These are phyloP conservation scores for Ochlodes sylvanus DNA, from an alignment of 2,888 invertebrate genomes.

Conservation along the genomic window DNA sequence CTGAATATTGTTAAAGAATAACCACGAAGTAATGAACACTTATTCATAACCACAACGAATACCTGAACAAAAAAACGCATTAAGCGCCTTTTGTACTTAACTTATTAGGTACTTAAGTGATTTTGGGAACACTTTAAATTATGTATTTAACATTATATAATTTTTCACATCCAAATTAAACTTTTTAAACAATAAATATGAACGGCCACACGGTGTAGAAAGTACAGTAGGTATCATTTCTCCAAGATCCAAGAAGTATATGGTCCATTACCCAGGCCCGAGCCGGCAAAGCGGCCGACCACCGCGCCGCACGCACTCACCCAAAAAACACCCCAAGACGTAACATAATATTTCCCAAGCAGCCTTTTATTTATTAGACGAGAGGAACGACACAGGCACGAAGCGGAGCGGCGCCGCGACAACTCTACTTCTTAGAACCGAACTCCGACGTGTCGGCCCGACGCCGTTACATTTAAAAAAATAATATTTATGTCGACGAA, in stretches of 20 bases:
- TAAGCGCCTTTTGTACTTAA: too few relatives aligned
- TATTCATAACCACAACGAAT: not conserved
- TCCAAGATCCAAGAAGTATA: slow-evolving; percentile 37
- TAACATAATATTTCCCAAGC: slow-evolving; percentile 84
- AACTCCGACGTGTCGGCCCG: slow-evolving; percentile 72
- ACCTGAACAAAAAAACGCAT: too few relatives aligned
- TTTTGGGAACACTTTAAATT: too few relatives aligned
- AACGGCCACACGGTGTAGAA: slow-evolving; percentile 16
- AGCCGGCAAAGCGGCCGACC: slow-evolving; percentile 68
- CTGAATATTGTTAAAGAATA: slow-evolving; percentile 17
- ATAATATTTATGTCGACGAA: slow-evolving; percentile 82
- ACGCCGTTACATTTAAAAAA: slow-evolving; percentile 82
- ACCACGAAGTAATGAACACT: not conserved
- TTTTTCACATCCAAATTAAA: not conserved
- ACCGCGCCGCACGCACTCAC: slow-evolving; percentile 64
- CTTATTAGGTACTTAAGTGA: too few relatives aligned
- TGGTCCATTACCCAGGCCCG: slow-evolving; percentile 67
- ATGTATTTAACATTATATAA: too few relatives aligned
- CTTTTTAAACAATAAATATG: not conserved
- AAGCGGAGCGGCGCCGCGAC: slow-evolving; percentile 77
- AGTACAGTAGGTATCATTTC: slow-evolving; percentile 33
- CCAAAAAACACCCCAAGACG: slow-evolving; percentile 77
- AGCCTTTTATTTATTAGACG: slow-evolving; percentile 82
- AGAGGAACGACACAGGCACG: slow-evolving; percentile 51
- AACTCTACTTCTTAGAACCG: slow-evolving; percentile 77